Evolutionary conservation across 1,140 invertebrate species (phyloP), one percentile per base, ranked within the genome.

Genomic region (Drosophila oshimai): DNA sequence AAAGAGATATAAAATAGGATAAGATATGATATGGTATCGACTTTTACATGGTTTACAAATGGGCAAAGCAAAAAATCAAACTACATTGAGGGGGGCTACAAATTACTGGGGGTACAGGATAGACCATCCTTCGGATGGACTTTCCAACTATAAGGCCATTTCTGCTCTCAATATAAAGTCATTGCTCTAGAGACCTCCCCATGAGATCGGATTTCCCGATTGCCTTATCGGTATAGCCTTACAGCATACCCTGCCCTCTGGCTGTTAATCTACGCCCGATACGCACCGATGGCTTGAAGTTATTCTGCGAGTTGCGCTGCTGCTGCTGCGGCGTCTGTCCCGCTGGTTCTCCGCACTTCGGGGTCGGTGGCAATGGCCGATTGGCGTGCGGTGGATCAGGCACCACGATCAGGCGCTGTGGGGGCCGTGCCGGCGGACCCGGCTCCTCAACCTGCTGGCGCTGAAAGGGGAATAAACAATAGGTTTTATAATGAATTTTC

Each of bases 321-420:
- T 94, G 94, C 75, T 95, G 95, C 70, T 94, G 93, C 10, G 91
- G 89, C 80, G 91, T 89, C 67, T 92, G 91, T 29, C 91, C 91
- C 58, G 92, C 67, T 60, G 92, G 91, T 77, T 89, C 67, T 6
- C 79, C 70, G 55, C 73, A 77, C 74, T 90, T 90, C 10, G 97
- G 96, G 57, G 97, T 97, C 13, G 97, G 96, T 37, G 97, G 97
- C 73, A 98, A 93, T 50, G 96, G 97, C 75, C 96, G 94, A 74
- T 91, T 91, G 72, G 90, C 90, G 68, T 91, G 90, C 84, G 92
- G 92, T 69, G 94, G 94, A 90, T 95, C 94, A 47, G 94, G 94
- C 74, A 95, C 94, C 92, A 96, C 95, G 89, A 96, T 97, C 77
- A 97, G 93, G 92, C 96, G 95, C 91, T 97, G 96, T 74, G 96